These are phyloP conservation scores for Apamea sordens DNA, from an alignment of 2,888 invertebrate species.

Conservation along the genomic window DNA sequence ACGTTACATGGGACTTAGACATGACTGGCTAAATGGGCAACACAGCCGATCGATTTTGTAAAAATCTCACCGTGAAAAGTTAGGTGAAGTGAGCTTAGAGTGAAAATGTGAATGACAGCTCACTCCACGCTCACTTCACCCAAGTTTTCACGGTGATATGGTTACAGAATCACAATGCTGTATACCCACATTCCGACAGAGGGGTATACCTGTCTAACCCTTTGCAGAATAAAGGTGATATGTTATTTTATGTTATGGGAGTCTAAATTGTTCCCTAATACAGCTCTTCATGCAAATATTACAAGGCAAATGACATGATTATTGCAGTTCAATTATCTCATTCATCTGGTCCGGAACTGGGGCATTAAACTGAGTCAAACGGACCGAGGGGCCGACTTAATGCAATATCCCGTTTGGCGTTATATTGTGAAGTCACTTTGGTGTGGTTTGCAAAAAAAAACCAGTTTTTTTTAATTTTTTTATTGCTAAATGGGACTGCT, in stretches of 20 bases:
- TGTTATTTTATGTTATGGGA: not conserved
- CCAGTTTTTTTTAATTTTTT: too few relatives aligned
- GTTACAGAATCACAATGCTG: too few relatives aligned
- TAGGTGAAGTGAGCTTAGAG: too few relatives aligned
- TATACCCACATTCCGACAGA: not conserved
- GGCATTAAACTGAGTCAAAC: slow-evolving; percentile 48
- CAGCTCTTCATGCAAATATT: not conserved
- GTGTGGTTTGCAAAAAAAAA: slow-evolving; percentile 21
- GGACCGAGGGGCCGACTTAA: slow-evolving; percentile 44
- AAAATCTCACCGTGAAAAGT: too few relatives aligned
- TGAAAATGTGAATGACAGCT: too few relatives aligned
- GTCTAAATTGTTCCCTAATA: not conserved
- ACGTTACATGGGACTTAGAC: too few relatives aligned
- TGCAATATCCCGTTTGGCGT: slow-evolving; percentile 51
- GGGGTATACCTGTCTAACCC: not conserved
- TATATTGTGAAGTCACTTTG: slow-evolving; percentile 3
- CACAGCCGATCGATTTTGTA: too few relatives aligned
- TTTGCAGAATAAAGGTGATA: not conserved
- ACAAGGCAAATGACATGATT: slow-evolving; percentile 21
- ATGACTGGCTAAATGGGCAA: too few relatives aligned
- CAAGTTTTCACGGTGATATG: too few relatives aligned
- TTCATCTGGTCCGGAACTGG: slow-evolving; percentile 41
- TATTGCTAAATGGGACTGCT: too few relatives aligned
- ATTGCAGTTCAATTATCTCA: slow-evolving; percentile 59
- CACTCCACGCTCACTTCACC: too few relatives aligned